Evolutionary conservation across 2,797 vertebrate genomes (phyloP), one percentile per base, ranked within the genome.

Genomic region (Hozukius guyotensis): DNA sequence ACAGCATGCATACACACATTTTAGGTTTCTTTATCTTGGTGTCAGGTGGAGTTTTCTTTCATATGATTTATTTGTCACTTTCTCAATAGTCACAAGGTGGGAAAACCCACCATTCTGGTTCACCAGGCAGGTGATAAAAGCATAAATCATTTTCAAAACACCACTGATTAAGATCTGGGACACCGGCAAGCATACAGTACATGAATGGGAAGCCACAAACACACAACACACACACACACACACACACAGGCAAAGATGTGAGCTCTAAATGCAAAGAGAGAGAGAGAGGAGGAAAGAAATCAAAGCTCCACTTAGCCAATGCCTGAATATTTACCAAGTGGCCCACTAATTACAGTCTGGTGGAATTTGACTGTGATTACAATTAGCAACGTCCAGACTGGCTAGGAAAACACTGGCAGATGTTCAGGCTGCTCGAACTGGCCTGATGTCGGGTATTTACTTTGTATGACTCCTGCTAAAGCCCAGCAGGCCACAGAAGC

Each of bases 361-460:
- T 75, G 84, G 88, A 93, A 92, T 92, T 90, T 11, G 80, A 83
- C 85, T 83, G 89, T 89, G 92, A 93, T 94, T 92, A 93, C 92
- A 94, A 94, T 89, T 92, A 92, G 87, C 87, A 84, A 80, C 34
- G 81, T 91, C 90, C 91, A 89, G 87, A 88, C 83, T 29, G 80
- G 82, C 67, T 72, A 52, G 66, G 72, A 89, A 92, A 93, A 89
- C 88, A 87, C 87, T 92, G 92, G 90, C 91, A 93, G 93, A 94
- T 93, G 94, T 92, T 87, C 72, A 64, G 68, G 81, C 80, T 49
- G 82, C 87, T 75, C 25, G 2, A 42, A 78, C 78, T 18, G 76
- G 77, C 64, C 72, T 42, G 78, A 68, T 75, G 78, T 75, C 5
- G 68, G 57, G 60, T 67, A 68, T 88, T 88, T 82, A 72, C 75